Conservation (phyloP, 1,140 invertebrate genomes). For the Panagrolaimus sp. region DNA sequence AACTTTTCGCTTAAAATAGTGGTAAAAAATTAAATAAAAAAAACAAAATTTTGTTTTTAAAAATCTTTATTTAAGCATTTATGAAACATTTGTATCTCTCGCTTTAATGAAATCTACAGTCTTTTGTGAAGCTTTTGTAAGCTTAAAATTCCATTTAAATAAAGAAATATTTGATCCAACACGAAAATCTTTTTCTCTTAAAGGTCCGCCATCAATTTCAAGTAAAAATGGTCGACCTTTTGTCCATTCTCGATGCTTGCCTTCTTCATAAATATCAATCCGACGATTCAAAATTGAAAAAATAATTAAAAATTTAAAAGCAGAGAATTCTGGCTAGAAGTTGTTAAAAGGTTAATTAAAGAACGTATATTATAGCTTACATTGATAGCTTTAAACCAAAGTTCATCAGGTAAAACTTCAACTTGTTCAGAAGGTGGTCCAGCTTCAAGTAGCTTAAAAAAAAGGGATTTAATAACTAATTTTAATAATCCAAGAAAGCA, state of each 20-base stretch:
- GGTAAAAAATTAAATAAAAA: too few species aligned
- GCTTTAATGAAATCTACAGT: not conserved
- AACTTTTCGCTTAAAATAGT: too few species aligned
- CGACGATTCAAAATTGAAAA: constrained; percentile 25
- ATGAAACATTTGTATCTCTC: not conserved
- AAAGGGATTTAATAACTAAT: not conserved
- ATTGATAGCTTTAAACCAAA: constrained; percentile 31
- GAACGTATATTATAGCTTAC: constrained; percentile 18
- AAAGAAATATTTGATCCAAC: not conserved
- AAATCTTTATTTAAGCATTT: too few species aligned
- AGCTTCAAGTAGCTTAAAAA: constrained; percentile 23
- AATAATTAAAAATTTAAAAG: constrained; percentile 27
- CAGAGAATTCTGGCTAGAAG: constrained; percentile 35
- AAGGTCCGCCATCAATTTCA: constrained; percentile 25
- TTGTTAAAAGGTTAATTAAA: constrained; percentile 10
- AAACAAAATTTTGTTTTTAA: too few species aligned
- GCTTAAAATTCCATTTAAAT: constrained; percentile 14
- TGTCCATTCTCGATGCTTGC: constrained; percentile 21
- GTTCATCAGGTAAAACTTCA: constrained; percentile 25
- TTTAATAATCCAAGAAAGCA: not conserved
- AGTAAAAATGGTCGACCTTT: constrained; percentile 35
- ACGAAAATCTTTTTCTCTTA: constrained; percentile 7
- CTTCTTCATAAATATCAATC: constrained; percentile 34
- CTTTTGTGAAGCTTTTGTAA: constrained; percentile 1
- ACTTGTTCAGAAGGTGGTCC: constrained; percentile 37